A percentile compares a stretch with the other conserved stretches of the same genome.
Conservation (phyloP, 2,888 invertebrate species). For the Tinea trinotella region DNA sequence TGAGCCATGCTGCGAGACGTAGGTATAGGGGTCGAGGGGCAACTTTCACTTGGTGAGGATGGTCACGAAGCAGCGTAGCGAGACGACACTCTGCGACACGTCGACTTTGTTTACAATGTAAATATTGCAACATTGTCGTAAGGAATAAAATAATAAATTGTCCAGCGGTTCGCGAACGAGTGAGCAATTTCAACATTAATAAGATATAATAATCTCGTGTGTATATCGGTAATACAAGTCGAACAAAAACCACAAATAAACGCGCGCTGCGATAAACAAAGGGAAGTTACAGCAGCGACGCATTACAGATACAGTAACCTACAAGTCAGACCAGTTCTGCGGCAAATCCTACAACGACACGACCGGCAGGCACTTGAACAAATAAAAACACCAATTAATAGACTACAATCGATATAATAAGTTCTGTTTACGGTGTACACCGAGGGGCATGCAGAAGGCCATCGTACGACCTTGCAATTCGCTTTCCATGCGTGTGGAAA, state of each 20-base stretch:
- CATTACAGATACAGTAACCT: not conserved
- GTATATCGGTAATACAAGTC: not conserved
- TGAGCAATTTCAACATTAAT: not conserved
- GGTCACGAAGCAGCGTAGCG: slow-evolving; percentile 11
- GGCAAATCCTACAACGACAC: slow-evolving; percentile 22
- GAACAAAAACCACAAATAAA: slow-evolving; percentile 17
- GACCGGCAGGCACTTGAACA: slow-evolving; percentile 30
- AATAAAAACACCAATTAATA: slow-evolving; percentile 35
- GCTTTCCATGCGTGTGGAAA: slow-evolving; percentile 23
- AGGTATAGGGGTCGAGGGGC: slow-evolving; percentile 9
- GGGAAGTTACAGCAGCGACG: not conserved
- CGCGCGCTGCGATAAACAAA: slow-evolving; percentile 1
- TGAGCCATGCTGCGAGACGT: not conserved
- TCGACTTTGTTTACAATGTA: not conserved
- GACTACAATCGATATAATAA: not conserved
- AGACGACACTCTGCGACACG: not conserved
- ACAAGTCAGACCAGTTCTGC: slow-evolving; percentile 5
- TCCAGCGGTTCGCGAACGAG: not conserved
- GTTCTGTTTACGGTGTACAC: not conserved
- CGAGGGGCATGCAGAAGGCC: slow-evolving; percentile 23
- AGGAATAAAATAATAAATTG: not conserved
- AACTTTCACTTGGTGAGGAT: slow-evolving; percentile 13
- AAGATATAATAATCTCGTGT: not conserved
- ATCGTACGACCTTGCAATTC: slow-evolving; percentile 31
- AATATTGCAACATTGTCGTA: not conserved